These are phyloP conservation scores for Perccottus glenii DNA, from an alignment of 2,113 vertebrate genomes.

Conservation along the genomic window DNA sequence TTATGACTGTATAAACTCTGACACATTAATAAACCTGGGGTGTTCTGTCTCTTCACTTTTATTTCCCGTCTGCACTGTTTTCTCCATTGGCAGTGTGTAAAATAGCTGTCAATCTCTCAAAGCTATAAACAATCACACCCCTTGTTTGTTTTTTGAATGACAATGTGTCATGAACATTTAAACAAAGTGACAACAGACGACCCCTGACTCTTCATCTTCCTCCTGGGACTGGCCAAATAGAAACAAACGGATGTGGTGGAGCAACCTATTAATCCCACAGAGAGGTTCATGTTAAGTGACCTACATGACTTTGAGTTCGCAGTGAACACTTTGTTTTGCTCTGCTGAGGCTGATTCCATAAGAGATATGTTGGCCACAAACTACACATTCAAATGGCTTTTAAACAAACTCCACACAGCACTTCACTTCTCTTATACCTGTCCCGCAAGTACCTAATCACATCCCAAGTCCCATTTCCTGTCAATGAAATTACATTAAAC, in stretches of 20 bases:
- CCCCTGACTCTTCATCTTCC: constrained; percentile 31
- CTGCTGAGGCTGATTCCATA: constrained; percentile 22
- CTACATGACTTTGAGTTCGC: constrained; percentile 24
- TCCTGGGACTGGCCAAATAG: constrained; percentile 20
- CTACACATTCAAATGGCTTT: constrained; percentile 56
- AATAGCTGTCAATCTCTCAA: constrained; percentile 33
- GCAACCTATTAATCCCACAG: constrained; percentile 9
- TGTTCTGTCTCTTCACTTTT: constrained; percentile 37
- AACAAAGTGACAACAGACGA: constrained; percentile 35
- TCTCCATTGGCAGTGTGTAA: constrained; percentile 21
- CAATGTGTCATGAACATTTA: constrained; percentile 27
- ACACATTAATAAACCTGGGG: constrained; percentile 42
- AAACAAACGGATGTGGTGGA: constrained; percentile 29
- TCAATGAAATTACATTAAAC: constrained; percentile 80
- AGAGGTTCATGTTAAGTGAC: constrained; percentile 28
- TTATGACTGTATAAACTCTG: too few species aligned
- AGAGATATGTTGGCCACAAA: constrained; percentile 27
- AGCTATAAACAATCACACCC: constrained; percentile 34
- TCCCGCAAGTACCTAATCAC: constrained; percentile 67
- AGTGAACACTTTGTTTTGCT: constrained; percentile 2
- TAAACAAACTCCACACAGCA: constrained; percentile 58
- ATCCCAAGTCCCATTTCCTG: constrained; percentile 77
- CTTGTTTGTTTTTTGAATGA: constrained; percentile 49
- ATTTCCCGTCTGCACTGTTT: constrained; percentile 30
- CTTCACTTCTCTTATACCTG: constrained; percentile 66